Conservation (phyloP, 2,888 invertebrate genomes). For the Polydrusus pterygomalis region DNA sequence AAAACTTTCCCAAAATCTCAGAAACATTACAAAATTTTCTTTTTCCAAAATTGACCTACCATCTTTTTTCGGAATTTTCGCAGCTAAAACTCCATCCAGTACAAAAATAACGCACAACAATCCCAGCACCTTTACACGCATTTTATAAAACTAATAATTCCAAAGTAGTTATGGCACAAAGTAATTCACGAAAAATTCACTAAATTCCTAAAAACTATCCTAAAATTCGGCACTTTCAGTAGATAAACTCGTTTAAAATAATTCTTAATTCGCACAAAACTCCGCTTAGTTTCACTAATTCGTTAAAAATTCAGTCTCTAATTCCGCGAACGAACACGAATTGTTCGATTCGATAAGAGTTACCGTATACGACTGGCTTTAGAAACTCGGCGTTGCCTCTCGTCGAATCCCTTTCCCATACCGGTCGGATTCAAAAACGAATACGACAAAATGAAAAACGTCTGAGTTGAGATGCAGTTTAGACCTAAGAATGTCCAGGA, state of each 20-base stretch:
- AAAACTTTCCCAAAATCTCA: too few relatives aligned
- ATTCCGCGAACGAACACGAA: not conserved
- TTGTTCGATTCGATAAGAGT: slow-evolving; percentile 11
- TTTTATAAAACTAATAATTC: slow-evolving; percentile 23
- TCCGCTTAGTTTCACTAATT: not conserved
- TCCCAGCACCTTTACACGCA: slow-evolving; percentile 27
- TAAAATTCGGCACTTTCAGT: not conserved
- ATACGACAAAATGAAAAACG: slow-evolving; percentile 27
- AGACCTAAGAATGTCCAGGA: slow-evolving; percentile 30
- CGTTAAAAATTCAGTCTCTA: slow-evolving; percentile 20
- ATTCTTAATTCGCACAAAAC: slow-evolving; percentile 13
- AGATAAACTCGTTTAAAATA: not conserved
- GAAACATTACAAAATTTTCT: too few relatives aligned
- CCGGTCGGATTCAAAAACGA: slow-evolving; percentile 37
- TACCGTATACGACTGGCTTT: slow-evolving; percentile 23
- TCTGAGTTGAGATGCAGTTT: slow-evolving; percentile 21
- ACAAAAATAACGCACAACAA: slow-evolving; percentile 24
- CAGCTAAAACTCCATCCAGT: slow-evolving; percentile 24
- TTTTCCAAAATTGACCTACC: slow-evolving; percentile 13
- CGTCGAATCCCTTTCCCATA: slow-evolving; percentile 32
- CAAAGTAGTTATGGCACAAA: slow-evolving; percentile 33
- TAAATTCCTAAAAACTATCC: slow-evolving; percentile 26
- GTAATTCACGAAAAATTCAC: slow-evolving; percentile 31
- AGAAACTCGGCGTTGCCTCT: not conserved
- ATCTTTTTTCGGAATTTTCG: slow-evolving; percentile 12